These are phyloP conservation scores for Macroteleia sp. DNA, from an alignment of 2,888 invertebrate genomes.

Conservation along the genomic window DNA sequence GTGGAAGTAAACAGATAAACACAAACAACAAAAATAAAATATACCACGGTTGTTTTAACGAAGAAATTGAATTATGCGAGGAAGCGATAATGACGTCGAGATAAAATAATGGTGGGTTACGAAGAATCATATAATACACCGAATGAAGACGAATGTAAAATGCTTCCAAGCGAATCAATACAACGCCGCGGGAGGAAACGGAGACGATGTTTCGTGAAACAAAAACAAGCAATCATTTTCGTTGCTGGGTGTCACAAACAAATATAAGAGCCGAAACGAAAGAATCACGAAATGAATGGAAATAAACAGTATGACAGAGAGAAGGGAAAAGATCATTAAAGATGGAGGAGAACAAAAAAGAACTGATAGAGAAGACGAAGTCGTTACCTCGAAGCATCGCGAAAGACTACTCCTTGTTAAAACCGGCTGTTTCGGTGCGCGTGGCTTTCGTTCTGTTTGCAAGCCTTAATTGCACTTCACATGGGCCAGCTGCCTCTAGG, in stretches of 20 bases:
- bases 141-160: slow-evolving; percentile 18
- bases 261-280: slow-evolving; percentile 7
- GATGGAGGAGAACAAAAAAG: slow-evolving; percentile 25
- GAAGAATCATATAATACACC: slow-evolving; percentile 1
- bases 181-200: neutral
- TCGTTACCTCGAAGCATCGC: slow-evolving; percentile 25
- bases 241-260: slow-evolving; percentile 23
- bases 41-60: slow-evolving; percentile 6
- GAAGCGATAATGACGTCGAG: slow-evolving; percentile 32
- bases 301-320: neutral
- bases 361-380: slow-evolving; percentile 31
- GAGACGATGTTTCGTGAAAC: neutral
- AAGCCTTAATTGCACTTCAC: slow-evolving; percentile 51
- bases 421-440: slow-evolving; percentile 42
- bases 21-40: slow-evolving; percentile 19
- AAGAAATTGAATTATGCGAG: slow-evolving; percentile 31
- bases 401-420: slow-evolving; percentile 34
- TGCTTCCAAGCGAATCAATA: neutral
- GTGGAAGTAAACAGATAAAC: slow-evolving; percentile 12
- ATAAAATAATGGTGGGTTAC: slow-evolving; percentile 22
- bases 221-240: slow-evolving; percentile 28
- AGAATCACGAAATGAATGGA: slow-evolving; percentile 19
- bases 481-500: slow-evolving; percentile 54
- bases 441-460: slow-evolving; percentile 40
- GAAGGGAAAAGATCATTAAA: slow-evolving; percentile 19